These are phyloP conservation scores for Calcarius ornatus DNA, from an alignment of 2,113 vertebrate species.

Conservation along the genomic window DNA sequence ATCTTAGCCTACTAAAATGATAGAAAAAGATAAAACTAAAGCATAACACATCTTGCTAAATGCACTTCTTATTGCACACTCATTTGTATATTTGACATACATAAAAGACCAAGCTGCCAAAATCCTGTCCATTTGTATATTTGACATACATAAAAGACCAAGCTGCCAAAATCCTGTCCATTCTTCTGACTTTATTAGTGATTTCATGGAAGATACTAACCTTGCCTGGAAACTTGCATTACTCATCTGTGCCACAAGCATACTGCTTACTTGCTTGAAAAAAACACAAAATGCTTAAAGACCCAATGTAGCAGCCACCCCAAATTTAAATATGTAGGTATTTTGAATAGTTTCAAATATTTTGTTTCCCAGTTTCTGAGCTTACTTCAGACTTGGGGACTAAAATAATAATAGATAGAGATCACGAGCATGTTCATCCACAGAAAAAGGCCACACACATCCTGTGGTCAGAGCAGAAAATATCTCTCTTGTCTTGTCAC, in stretches of 20 bases:
- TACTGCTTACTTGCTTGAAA: background rate
- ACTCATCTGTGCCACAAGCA: background rate
- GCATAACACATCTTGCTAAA: background rate
- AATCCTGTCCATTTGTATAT: background rate
- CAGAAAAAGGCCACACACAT: background rate
- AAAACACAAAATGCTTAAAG: background rate
- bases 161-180: background rate
- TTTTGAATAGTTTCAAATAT: background rate
- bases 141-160: background rate
- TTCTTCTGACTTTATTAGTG: background rate
- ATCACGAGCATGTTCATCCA: background rate
- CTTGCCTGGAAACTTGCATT: background rate
- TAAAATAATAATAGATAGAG: background rate
- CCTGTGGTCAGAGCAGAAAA: background rate
- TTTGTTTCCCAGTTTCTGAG: background rate
- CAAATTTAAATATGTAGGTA: background rate
- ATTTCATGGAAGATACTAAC: background rate
- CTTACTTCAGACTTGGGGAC: background rate
- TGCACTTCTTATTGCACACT: background rate
- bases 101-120: background rate
- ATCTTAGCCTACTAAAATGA: background rate
- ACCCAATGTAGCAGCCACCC: background rate
- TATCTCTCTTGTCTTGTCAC: background rate
- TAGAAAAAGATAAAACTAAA: background rate
- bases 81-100: background rate